Evolutionary conservation across 1,140 invertebrate genomes (phyloP), one percentile per base, ranked within the genome.

Genomic region (Trichogramma pretiosum): DNA sequence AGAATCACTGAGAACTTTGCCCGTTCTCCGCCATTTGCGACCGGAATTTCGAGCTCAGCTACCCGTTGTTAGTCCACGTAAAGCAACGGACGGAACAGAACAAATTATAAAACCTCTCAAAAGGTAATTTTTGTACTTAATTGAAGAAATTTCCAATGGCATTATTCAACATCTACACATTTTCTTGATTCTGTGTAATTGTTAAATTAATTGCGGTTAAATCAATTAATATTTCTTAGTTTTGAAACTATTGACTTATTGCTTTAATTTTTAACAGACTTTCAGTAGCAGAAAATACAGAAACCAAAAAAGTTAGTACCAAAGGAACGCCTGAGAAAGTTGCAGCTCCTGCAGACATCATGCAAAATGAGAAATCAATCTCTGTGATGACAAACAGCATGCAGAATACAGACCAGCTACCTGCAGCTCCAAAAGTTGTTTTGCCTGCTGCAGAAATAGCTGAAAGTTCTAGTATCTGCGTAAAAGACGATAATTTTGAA

Each of bases 11-110:
- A 71, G 70, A 37, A 70, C 66, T 53, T 62, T 87, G 38, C 86
- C 85, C 5, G 87, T 91, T 11, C 69, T 91, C 42, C 75, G 85
- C 67, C 85, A 89, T 64, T 62, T 91, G 37, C 75, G 84, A 54
- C 84, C 87, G 1, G 87, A 91, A 62, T 92, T 92, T 61, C 74
- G 87, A 7, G 84, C 87, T 2, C 88, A 91, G 64, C 64, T 91
- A 34, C 82, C 84, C 1, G 79, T 85, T 8, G 68, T 83, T 3
- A 81, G 77, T 47, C 77, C 78, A 1, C 77, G 81, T 59, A 73
- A 72, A 58, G 55, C 65, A n/a, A 56, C 66, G 1, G 66, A 72
- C 43, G 68, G 68, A 2, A 61, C 64, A 23, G 70, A 72, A 56
- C 67, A 70, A 54, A 47, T 70, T 35, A 59, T 67, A 39, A 70